Evolutionary conservation across 2,797 vertebrate species (phyloP).

Genomic region (Lepus oiostolus): DNA sequence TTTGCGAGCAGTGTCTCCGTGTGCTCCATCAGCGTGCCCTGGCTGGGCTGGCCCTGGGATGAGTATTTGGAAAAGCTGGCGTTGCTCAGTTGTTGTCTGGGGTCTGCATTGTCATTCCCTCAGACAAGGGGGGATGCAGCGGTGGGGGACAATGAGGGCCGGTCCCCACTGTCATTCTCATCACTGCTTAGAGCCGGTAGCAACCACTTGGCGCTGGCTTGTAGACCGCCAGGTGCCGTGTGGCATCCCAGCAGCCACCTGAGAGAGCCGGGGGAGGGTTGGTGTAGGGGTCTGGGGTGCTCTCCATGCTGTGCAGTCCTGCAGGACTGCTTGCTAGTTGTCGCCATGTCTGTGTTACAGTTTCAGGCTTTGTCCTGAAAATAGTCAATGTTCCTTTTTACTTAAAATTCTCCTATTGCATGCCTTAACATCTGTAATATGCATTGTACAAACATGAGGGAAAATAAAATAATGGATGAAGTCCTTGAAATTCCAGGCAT

Average conservation of each 20-base stretch:
- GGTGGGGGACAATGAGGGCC: no score
- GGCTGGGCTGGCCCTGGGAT: background rate
- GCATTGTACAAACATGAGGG: background rate
- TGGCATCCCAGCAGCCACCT: rapidly evolving
- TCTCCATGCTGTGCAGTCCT: background rate
- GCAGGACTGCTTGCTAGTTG: no score
- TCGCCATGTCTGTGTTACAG: background rate
- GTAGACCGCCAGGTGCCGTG: rapidly evolving
- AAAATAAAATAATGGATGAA: background rate
- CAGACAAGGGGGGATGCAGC: no score
- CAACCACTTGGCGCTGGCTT: rapidly evolving
- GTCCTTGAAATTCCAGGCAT: background rate
- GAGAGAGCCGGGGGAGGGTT: no score
- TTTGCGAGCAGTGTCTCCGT: no score
- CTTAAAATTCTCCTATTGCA: background rate
- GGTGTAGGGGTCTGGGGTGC: no score
- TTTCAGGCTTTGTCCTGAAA: background rate
- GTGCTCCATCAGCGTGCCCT: background rate
- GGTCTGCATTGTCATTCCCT: background rate
- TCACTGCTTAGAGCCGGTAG: rapidly evolving
- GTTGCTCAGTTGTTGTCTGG: background rate
- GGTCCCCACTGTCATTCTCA: rapidly evolving
- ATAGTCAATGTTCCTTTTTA: background rate
- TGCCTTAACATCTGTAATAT: background rate
- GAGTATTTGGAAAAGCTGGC: background rate